Evolutionary conservation across 2,888 invertebrate genomes (phyloP).

Genomic region (Clusia tigrina): DNA sequence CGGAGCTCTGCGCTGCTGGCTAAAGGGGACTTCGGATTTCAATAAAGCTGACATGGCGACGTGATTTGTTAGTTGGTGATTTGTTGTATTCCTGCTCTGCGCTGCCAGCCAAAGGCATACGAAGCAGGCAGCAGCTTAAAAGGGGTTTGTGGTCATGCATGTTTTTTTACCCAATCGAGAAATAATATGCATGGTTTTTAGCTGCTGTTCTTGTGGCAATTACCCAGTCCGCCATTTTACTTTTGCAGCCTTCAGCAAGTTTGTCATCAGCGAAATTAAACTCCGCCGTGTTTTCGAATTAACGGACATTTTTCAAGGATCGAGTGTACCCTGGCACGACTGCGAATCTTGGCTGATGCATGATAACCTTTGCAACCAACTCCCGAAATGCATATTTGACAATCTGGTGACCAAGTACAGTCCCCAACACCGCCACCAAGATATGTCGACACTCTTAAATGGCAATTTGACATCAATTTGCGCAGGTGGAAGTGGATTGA

Average conservation of each 20-base stretch:
- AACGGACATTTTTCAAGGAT: conserved; percentile 55
- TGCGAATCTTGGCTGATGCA: too few species aligned
- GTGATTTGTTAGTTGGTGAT: not conserved
- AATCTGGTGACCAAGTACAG: too few species aligned
- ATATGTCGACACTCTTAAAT: too few species aligned
- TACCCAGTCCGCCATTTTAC: conserved; percentile 50
- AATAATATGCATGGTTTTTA: conserved; percentile 17
- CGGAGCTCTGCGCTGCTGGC: not conserved
- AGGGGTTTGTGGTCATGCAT: conserved; percentile 10
- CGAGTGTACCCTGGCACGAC: too few species aligned
- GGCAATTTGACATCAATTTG: too few species aligned
- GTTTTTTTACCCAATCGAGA: not conserved
- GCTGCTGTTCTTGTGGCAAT: conserved; percentile 10
- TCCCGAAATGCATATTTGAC: too few species aligned
- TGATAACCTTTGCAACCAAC: too few species aligned
- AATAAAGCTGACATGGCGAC: not conserved
- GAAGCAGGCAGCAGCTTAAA: conserved; percentile 5
- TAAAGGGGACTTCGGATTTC: not conserved
- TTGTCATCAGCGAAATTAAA: conserved; percentile 30
- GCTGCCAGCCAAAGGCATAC: not conserved
- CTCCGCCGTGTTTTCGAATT: conserved; percentile 46
- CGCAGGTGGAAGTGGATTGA: too few species aligned
- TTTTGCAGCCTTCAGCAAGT: not conserved
- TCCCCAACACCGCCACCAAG: too few species aligned
- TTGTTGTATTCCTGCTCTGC: not conserved